Conservation (phyloP, 2,797 vertebrate genomes). For the Amblyopsis hoosieri region DNA sequence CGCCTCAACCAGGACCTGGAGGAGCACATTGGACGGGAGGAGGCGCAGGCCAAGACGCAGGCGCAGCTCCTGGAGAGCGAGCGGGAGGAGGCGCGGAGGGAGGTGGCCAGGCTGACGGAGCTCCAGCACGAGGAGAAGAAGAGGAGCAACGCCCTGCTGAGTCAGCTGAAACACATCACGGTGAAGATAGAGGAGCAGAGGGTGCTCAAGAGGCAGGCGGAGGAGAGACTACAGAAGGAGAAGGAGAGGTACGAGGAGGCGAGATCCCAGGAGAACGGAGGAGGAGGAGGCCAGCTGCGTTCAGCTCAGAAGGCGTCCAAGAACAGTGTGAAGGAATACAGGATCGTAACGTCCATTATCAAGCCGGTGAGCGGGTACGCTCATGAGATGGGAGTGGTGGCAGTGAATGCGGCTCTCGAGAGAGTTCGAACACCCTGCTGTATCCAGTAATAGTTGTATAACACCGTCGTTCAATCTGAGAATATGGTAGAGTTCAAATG, state of each 20-base stretch:
- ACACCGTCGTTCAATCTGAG: neutral
- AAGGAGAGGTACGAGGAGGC: slow-evolving; percentile 1
- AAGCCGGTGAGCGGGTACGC: slow-evolving; percentile 40
- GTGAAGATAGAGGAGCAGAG: slow-evolving; percentile 42
- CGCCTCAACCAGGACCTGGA: slow-evolving; percentile 36
- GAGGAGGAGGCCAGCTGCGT: slow-evolving; percentile 10
- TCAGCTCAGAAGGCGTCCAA: neutral
- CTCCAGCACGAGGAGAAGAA: slow-evolving; percentile 48
- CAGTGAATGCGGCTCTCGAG: slow-evolving; percentile 52
- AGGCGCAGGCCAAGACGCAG: slow-evolving; percentile 41
- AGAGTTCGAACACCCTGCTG: slow-evolving; percentile 38
- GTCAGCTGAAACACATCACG: slow-evolving; percentile 39
- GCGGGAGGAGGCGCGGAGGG: slow-evolving; percentile 48
- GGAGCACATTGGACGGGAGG: slow-evolving; percentile 44
- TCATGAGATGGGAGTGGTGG: slow-evolving; percentile 64
- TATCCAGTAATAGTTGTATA: slow-evolving; percentile 34
- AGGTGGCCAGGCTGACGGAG: slow-evolving; percentile 43
- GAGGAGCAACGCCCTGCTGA: slow-evolving; percentile 31
- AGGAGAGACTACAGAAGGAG: slow-evolving; percentile 28
- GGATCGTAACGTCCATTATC: neutral
- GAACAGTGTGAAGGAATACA: slow-evolving; percentile 10
- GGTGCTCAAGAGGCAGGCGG: slow-evolving; percentile 29
- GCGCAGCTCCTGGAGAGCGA: slow-evolving; percentile 40
- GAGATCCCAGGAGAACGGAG: slow-evolving; percentile 26
- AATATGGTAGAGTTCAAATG: neutral